These are phyloP conservation scores for Dasyurus viverrinus DNA, from an alignment of 2,113 vertebrate genomes.

Conservation along the genomic window DNA sequence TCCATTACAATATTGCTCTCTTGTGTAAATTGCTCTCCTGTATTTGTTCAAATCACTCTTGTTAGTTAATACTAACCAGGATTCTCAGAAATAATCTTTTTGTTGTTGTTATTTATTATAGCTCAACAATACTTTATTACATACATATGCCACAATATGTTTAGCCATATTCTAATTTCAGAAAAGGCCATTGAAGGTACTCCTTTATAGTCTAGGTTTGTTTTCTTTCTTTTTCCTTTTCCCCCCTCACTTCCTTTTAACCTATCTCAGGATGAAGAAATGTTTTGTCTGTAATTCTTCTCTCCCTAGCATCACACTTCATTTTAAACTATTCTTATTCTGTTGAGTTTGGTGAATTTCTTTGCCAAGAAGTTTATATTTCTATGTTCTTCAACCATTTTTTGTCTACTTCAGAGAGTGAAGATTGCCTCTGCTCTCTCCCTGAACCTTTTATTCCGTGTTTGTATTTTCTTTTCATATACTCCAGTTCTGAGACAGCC, in stretches of 20 bases:
- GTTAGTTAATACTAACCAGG: neutral
- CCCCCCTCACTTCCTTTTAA: neutral
- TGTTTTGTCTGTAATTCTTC: neutral
- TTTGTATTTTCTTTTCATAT: neutral
- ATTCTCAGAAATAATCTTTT: neutral
- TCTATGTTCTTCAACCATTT: neutral
- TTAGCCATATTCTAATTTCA: neutral
- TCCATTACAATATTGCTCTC: neutral
- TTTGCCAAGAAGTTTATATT: neutral
- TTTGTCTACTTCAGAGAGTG: neutral
- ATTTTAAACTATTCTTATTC: neutral
- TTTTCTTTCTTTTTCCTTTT: neutral
- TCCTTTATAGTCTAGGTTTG: neutral
- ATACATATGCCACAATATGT: neutral
- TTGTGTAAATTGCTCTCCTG: neutral
- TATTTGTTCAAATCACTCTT: neutral
- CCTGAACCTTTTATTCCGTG: neutral
- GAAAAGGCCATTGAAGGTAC: neutral
- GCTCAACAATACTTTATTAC: neutral
- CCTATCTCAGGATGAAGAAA: neutral
- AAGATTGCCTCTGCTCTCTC: neutral
- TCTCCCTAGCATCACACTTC: neutral
- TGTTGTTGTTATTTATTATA: neutral
- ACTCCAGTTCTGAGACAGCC: neutral
- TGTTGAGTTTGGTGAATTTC: neutral